Base-by-base conservation (phyloP, 2,888 invertebrate genomes). In the Adineta ricciae region DNA sequence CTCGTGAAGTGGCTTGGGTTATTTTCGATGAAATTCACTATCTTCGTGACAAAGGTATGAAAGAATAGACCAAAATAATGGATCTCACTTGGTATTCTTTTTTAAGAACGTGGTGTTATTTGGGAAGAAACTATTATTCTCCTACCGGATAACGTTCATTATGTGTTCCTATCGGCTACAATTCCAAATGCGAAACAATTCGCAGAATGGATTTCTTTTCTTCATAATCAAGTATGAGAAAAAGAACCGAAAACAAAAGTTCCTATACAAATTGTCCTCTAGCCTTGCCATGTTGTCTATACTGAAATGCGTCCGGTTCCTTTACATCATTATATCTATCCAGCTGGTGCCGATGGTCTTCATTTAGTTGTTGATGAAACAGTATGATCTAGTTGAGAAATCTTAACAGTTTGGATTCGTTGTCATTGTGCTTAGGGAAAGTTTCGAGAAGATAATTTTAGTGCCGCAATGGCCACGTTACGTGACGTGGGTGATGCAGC, bases 1-100 rank as follows among this genome's bases (percentile, higher is more conserved):
- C 97, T 95, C 93, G 97, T 86, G 99, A 99, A 93, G 97, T 99
- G 0, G 98, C 97, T 84, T 99, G 99, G 99, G 99, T 99, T 1
- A 93, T 99, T 84, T 99, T 99, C 91, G 99, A 99, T 90, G 99
- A 99, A 92, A 99, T 99, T 88, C 99, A 99, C 91, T 99, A 99
- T 90, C 99, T 99, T 99, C 93, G 99, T 88, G 97, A 99, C 90
- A 97, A 97, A 91, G 78, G 78, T 78, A 78, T 32, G 24, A 9
- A 41, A 32, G 0, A 19, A 78, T 41, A 78, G 24, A 8, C 19
- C 2, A 9, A 50, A 64, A 21, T 83, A 50, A 16, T 4, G 32
- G 27, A 38, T 7, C 41, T 50, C 83, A 46, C 78, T 54, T 19
- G 78, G 24, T 85, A 19, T 36, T 36, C n/a, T 64, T 78, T 78